Evolutionary conservation across 2,797 vertebrate genomes (phyloP), one percentile per base, ranked within the genome.

Genomic region (Potorous gilbertii): DNA sequence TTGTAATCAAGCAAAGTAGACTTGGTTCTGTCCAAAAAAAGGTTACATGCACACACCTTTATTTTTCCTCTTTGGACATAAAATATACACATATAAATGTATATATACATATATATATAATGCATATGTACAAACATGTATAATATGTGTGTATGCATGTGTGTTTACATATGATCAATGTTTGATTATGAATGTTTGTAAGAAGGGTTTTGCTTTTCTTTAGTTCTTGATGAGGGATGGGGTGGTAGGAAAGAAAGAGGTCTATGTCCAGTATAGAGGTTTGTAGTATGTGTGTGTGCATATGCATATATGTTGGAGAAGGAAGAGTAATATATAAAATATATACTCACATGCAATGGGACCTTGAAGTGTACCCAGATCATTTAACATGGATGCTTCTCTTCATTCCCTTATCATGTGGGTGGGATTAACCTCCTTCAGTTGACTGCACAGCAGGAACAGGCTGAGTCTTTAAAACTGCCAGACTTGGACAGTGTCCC

Each of bases 401-500:
- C 74, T 50, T 9, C 40, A 87, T 87, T 87, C 74, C 40, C 74
- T 87, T 87, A 87, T 46, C 40, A 50, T 87, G 40, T 87, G 74
- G 74, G 74, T 87, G 74, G 74, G 74, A 87, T 87, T 87, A 87
- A 50, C 21, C 74, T 87, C 74, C 74, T 87, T 87, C 74, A 27
- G 50, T 28, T 87, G 74, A 50, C 74, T 46, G 40, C 74, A 87
- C 74, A 87, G 74, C 74, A 50, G 74, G 40, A 87, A 50, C 74
- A 87, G 74, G 40, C 74, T 87, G 74, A 87, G 74, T 87, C 74
- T 87, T 87, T 50, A 87, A 87, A 87, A 87, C 74, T 87, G 74
- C 74, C 74, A 87, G 74, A 87, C 74, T 87, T 87, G 74, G 74
- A 87, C 74, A 87, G 74, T 87, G 74, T 87, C 40, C 74, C 74